Evolutionary conservation across 2,888 invertebrate genomes (phyloP), one percentile per base, ranked within the genome.

Genomic region (Macrophya alboannulata): DNA sequence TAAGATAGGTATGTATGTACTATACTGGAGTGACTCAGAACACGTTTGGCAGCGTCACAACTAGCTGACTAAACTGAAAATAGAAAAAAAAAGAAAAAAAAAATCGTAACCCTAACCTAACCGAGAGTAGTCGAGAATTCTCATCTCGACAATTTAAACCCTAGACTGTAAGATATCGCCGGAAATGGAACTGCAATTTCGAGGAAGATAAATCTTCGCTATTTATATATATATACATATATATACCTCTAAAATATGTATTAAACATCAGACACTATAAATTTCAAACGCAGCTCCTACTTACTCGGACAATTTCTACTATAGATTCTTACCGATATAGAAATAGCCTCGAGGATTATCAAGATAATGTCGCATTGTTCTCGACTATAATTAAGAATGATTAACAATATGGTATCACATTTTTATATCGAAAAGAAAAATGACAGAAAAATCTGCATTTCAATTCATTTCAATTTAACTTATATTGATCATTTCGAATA

Each of bases 1-100:
- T 12, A 15, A 37, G 68, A 31, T 31, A 62, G 62, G 62, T 25
- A 55, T 15, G 55, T 15, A 68, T 31, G 68, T 17, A 68, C 68
- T 68, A 68, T 68, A 37, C 31, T 25, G 48, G 62, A 65, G 87
- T 89, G 89, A 89, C 88, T 89, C 89, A 89, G 87, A 89, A 89
- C 88, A 89, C 86, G 87, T 87, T 81, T 88, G 87, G 88, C 86
- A 88, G 88, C 83, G 88, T 85, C 88, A 87, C 87, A 31, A 31
- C 87, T 88, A 86, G 82, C 87, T 88, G 89, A 89, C 87, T 89
- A 89, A 89, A 89, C 88, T 86, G 77, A 86, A 85, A 88, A 88
- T 85, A 84, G 86, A 88, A 45, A 81, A 72, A 55, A 51, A 43
- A 68, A 15, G 48, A 31, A 48, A 48, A 17, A 12, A 1, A 25